Evolutionary conservation across 2,888 invertebrate species (phyloP), one percentile per base, ranked within the genome.

Genomic region (Phania funesta): DNA sequence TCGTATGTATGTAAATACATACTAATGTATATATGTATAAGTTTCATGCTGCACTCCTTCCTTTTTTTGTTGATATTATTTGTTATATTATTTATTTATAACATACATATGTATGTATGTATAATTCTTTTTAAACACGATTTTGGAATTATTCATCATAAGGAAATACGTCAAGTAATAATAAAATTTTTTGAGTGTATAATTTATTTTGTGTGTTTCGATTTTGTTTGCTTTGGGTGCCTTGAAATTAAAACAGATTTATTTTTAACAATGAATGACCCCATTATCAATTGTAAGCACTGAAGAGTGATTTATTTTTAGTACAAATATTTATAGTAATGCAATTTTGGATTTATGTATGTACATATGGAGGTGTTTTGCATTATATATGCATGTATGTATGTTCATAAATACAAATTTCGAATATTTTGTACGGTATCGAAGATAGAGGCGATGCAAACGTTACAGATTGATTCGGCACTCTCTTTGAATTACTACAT

Each of bases 121-220:
- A 35, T 20, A 18, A 29, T 29, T 24, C 1, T 56, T 50, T 54
- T 48, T 22, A 9, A 38, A 77, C 22, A 38, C 26, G 11, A 9
- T 48, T 78, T 56, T 38, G 35, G 29, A 38, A 65, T 58, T 65
- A 52, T 71, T 71, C 67, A 71, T 77, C 76, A 67, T 6, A 62
- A 70, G 77, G 46, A 82, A 82, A 64, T 82, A 64, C 77, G 77
- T 78, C 82, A 82, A 62, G 58, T 22, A 32, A 62, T 18, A 58
- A 50, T 26, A 56, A 58, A 64, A 56, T 35, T 68, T 48, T 20
- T 29, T 35, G 20, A 22, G n/a, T 67, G 18, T 52, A 46, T 71
- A 52, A 26, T 26, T 44, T 44, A 52, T 52, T 58, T 46, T 16
- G 22, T 29, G 22, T 70, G 26, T 60, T 26, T 26, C 32, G 26